Evolutionary conservation across 2,888 invertebrate genomes (phyloP).

Genomic region (Monoplex corrugatus): DNA sequence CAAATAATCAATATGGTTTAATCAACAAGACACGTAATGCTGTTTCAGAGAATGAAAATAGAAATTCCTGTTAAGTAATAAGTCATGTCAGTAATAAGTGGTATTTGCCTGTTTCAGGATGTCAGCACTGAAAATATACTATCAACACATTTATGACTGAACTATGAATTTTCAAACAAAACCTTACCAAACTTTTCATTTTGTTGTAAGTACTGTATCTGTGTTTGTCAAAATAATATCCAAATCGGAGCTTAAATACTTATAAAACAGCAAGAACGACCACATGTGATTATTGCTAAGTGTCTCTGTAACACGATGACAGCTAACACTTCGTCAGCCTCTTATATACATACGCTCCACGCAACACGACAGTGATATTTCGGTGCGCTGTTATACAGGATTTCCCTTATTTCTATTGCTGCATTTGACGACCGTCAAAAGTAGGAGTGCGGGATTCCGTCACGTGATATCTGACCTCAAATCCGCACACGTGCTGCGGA

Average conservation of each 20-base stretch:
- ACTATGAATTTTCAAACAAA: too few species aligned
- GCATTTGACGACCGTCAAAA: too few species aligned
- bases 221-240: background rate
- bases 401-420: background rate
- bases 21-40: too few species aligned
- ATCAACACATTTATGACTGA: too few species aligned
- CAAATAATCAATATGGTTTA: background rate
- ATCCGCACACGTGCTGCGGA: background rate
- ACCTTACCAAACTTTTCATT: too few species aligned
- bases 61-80: too few species aligned
- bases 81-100: too few species aligned
- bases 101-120: too few species aligned
- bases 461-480: conserved; percentile 14
- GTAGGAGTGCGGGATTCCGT: background rate
- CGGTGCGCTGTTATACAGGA: too few species aligned
- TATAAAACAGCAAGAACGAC: background rate
- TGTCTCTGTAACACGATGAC: background rate
- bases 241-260: background rate
- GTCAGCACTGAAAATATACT: too few species aligned
- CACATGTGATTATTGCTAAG: background rate
- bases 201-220: too few species aligned
- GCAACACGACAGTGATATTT: background rate
- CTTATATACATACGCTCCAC: background rate
- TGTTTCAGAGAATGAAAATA: too few species aligned
- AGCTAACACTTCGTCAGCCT: background rate